Conservation (phyloP, 2,113 vertebrate species). For the Nannobrachium achirus region DNA sequence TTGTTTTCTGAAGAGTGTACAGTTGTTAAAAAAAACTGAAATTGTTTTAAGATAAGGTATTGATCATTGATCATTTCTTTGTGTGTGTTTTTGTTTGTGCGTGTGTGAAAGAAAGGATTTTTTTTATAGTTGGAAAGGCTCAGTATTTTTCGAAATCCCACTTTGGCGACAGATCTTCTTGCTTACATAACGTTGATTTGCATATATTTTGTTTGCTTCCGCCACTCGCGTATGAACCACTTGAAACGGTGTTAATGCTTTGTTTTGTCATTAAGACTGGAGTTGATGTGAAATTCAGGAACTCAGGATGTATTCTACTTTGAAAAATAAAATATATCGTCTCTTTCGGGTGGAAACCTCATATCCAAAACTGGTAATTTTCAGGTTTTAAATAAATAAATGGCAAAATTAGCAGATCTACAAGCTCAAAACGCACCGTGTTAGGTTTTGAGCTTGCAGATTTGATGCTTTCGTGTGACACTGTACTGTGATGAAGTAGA, state of each 20-base stretch:
- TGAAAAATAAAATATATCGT: too few relatives aligned
- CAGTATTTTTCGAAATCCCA: conserved; percentile 11
- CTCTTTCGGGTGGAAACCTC: too few relatives aligned
- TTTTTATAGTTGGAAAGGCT: conserved; percentile 34
- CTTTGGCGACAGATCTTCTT: conserved; percentile 15
- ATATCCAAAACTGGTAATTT: too few relatives aligned
- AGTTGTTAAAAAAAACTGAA: conserved; percentile 3
- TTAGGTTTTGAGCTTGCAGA: too few relatives aligned
- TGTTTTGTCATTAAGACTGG: conserved; percentile 21
- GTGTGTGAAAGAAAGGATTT: conserved; percentile 24
- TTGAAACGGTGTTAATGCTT: conserved; percentile 8
- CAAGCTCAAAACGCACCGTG: too few relatives aligned
- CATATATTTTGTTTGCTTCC: conserved; percentile 37
- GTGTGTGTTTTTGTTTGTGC: conserved; percentile 18
- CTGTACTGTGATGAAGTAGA: too few relatives aligned
- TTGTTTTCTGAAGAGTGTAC: conserved; percentile 26
- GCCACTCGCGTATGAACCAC: neutral
- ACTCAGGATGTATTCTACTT: conserved; percentile 51
- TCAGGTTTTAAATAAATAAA: too few relatives aligned
- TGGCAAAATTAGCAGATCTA: too few relatives aligned
- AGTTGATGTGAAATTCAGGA: conserved; percentile 53
- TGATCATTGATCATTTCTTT: conserved; percentile 16
- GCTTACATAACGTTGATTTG: conserved; percentile 24
- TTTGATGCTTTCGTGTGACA: too few relatives aligned
- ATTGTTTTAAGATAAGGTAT: conserved; percentile 8